Base-by-base conservation (phyloP, 2,888 invertebrate species). In the Hipparchia sbordonii region DNA sequence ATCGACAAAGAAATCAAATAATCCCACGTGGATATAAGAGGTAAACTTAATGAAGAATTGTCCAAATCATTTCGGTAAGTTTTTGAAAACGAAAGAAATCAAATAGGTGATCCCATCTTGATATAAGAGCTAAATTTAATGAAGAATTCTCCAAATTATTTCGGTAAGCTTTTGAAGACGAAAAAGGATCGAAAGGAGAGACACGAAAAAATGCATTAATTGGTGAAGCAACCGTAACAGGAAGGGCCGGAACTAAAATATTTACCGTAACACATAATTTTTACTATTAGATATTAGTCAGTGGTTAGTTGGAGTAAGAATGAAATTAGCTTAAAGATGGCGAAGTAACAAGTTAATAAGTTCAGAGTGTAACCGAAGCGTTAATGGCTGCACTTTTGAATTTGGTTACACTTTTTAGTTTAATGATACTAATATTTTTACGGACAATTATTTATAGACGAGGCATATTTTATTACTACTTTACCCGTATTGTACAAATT, bases 191-290 rank as follows among this genome's bases (percentile, higher is more conserved):
- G 76, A 77, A 76, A 79, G 70, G 59, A 76, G 79, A 79, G 79
- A 82, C 79, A 81, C 76, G 80, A 84, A 87, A 88, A 89, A 89
- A 89, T 86, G 82, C 88, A 85, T 89, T 91, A 91, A 91, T 91
- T 91, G 88, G 89, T 87, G 85, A 80, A 82, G 83, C 75, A 78
- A 80, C 85, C 87, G 85, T 61, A 77, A 73, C 68, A 67, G 73
- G 67, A 72, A 72, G 67, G 45, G 61, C 72, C 67, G 74, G 69
- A 74, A 72, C 66, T 72, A 71, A 39, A 74, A 59, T 12, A 57
- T 69, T 65, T 48, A 63, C 66, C 13, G 13, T 61, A 39, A 33
- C 2, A 57, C 10, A n/a, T 9, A 10, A 66, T 48, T 62, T 10
- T 13, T 45, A 12, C 48, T 62, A 67, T 13, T 62, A 33, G 10